phyloP scores from a whole-genome alignment of 2,888 invertebrate genomes.

The Cataglyphis altisquamis region DNA sequence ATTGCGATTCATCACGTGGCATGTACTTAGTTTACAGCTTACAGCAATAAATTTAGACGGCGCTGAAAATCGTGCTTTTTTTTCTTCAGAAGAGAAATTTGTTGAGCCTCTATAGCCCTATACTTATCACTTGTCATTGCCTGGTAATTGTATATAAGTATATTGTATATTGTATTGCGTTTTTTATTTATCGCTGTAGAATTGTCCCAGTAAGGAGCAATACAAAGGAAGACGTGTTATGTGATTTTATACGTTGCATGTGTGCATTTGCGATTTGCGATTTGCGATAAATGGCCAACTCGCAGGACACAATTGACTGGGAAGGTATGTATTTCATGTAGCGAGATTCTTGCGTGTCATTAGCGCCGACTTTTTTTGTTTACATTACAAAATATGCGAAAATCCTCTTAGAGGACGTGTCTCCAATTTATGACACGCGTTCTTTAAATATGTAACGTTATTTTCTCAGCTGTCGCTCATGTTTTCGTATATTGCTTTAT shows the following conservation, averaged over 20 bases:
- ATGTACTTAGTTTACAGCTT: neutral
- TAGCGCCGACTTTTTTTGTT: neutral
- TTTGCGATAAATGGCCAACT: constrained; percentile 78
- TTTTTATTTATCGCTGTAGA: neutral
- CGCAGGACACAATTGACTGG: constrained; percentile 78
- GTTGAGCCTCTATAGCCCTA: neutral
- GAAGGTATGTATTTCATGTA: constrained; percentile 76
- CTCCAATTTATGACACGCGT: neutral
- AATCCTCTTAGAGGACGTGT: neutral
- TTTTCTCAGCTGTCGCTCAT: neutral
- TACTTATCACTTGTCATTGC: neutral
- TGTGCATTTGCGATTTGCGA: constrained; percentile 48
- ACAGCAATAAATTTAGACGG: neutral
- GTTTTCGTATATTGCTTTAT: neutral
- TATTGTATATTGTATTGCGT: neutral
- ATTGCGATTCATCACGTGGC: neutral
- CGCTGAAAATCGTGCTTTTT: neutral
- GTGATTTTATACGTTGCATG: constrained; percentile 14
- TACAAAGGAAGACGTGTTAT: constrained; percentile 18
- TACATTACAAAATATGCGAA: neutral
- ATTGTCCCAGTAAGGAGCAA: neutral
- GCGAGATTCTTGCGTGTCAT: neutral
- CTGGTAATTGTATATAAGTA: neutral
- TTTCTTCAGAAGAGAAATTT: neutral
- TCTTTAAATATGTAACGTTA: neutral